Conservation (phyloP, 2,888 invertebrate genomes). For the Acronicta aceris region DNA sequence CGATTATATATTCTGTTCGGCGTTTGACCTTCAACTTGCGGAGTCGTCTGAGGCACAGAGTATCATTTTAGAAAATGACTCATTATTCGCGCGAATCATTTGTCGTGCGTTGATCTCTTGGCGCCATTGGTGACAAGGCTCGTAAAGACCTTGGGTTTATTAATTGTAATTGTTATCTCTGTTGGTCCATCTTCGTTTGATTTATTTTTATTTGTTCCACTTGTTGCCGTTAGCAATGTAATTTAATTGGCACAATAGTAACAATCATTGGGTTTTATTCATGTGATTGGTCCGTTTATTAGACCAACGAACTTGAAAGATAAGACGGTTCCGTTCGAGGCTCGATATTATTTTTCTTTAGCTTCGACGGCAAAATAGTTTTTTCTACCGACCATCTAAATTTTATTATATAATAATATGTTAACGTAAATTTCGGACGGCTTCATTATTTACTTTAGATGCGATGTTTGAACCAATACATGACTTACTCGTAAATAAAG, state of each 20-base stretch:
- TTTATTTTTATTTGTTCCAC: conserved; percentile 49
- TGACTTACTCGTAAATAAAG: too few species aligned
- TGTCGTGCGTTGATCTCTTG: conserved; percentile 62
- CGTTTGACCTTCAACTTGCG: conserved; percentile 62
- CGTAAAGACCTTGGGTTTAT: conserved; percentile 44
- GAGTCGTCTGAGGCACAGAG: conserved; percentile 32
- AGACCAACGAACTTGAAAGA: conserved; percentile 47
- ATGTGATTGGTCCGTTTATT: conserved; percentile 43
- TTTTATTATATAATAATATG: too few species aligned
- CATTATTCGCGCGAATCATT: conserved; percentile 54
- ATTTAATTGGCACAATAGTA: conserved; percentile 46
- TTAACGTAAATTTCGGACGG: too few species aligned
- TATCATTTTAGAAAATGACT: conserved; percentile 60
- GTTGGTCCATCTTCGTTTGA: conserved; percentile 25
- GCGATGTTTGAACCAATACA: too few species aligned
- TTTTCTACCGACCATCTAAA: too few species aligned
- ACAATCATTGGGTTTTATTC: conserved; percentile 49
- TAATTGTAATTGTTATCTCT: conserved; percentile 45
- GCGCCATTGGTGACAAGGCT: conserved; percentile 48
- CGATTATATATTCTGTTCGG: conserved; percentile 56
- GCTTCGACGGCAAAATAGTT: too few species aligned
- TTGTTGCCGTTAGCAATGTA: conserved; percentile 35
- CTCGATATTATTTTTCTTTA: not conserved
- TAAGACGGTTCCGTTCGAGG: conserved; percentile 25
- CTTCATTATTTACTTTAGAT: too few species aligned